Percentiles rank a stretch among this genome's conserved stretches.
These are phyloP conservation scores for Pelecanus crispus DNA, from an alignment of 2,113 vertebrate species.

Conservation along the genomic window DNA sequence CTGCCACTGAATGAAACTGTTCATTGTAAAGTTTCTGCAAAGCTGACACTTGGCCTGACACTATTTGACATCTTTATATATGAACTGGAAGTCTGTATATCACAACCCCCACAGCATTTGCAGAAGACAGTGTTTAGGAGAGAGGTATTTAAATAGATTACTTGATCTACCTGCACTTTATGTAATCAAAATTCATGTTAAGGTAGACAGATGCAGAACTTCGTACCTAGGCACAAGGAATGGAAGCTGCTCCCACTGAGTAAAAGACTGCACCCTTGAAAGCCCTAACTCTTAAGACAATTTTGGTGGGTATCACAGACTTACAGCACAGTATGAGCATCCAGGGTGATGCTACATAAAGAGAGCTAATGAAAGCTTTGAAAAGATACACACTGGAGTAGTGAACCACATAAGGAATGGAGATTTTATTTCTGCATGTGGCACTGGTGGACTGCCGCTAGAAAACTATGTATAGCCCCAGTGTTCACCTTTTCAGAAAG, in stretches of 20 bases:
- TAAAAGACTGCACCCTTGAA: background rate
- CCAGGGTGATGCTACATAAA: background rate
- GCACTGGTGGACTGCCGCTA: background rate
- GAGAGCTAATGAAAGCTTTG: background rate
- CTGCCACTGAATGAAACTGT: background rate
- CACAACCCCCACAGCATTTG: background rate
- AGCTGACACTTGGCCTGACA: background rate
- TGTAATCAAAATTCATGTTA: background rate
- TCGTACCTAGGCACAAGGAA: background rate
- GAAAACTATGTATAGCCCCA: background rate
- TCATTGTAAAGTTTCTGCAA: background rate
- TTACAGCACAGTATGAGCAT: background rate
- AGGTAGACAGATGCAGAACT: background rate
- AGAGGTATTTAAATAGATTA: background rate
- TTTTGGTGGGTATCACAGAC: background rate
- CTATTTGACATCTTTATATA: background rate
- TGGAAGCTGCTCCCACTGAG: background rate
- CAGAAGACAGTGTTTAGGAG: background rate
- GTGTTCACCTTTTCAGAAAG: background rate
- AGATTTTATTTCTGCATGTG: background rate
- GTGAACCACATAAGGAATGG: background rate
- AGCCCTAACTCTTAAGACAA: background rate
- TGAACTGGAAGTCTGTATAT: background rate
- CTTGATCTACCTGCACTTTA: background rate
- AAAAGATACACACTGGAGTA: background rate